Percentiles rank a stretch among this genome's conserved stretches.
phyloP scores from a whole-genome alignment of 23 tunicate genomes.

The Trididemnum nubilum region DNA sequence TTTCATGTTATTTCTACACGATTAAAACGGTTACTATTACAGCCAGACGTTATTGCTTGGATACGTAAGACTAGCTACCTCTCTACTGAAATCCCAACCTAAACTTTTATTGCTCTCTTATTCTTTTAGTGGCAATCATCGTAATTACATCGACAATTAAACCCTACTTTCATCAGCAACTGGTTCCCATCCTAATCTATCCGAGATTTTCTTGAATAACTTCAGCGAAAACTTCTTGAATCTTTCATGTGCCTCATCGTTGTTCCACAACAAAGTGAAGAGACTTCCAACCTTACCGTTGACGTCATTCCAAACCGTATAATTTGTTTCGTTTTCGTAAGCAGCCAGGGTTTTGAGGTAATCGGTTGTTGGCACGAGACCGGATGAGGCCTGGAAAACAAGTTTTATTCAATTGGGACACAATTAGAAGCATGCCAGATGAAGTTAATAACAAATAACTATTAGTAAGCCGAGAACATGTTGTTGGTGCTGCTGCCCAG shows the following conservation, averaged over 20 bases:
- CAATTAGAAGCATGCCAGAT: too few species aligned
- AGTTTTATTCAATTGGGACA: too few species aligned
- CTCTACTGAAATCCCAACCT: too few species aligned
- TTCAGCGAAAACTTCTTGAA: constrained; percentile 63
- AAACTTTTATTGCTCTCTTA: too few species aligned
- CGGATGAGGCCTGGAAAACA: constrained; percentile 86
- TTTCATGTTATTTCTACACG: too few species aligned
- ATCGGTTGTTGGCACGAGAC: constrained; percentile 71
- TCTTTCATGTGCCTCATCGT: constrained; percentile 44
- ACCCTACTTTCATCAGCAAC: constrained; percentile 59
- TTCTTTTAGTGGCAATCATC: too few species aligned
- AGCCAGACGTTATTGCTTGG: too few species aligned
- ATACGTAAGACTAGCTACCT: too few species aligned
- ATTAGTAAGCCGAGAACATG: too few species aligned
- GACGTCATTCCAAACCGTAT: constrained; percentile 88
- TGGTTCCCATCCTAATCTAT: constrained; percentile 75
- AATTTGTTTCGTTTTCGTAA: constrained; percentile 75
- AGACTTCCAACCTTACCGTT: constrained; percentile 47
- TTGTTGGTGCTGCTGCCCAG: too few species aligned
- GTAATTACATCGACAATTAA: background rate
- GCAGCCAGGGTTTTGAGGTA: constrained; percentile 70
- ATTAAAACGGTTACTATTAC: too few species aligned
- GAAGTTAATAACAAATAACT: too few species aligned
- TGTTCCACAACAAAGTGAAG: constrained; percentile 65
- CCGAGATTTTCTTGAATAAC: constrained; percentile 37